Conservation (phyloP, 2,797 vertebrate species). For the Avahi laniger region DNA sequence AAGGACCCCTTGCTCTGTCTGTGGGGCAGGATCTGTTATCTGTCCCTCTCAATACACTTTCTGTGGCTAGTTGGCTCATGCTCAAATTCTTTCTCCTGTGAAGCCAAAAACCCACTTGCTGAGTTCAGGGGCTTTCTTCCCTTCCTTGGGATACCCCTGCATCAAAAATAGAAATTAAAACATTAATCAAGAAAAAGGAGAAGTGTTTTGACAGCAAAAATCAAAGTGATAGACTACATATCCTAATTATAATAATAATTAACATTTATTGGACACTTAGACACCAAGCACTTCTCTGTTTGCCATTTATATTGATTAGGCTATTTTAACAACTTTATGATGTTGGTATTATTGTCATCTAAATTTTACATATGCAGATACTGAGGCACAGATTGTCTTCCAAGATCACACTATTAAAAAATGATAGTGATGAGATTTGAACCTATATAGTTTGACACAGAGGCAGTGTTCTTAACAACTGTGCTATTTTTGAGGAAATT, state of each 20-base stretch:
- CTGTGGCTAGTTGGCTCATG: not conserved
- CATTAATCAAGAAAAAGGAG: not conserved
- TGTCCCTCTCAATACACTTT: not conserved
- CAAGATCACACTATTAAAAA: not conserved
- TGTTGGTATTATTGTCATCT: not conserved
- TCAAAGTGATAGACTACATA: not conserved
- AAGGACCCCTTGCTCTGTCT: not conserved
- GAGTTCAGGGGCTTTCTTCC: not conserved
- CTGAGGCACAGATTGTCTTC: not conserved
- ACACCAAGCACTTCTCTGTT: not conserved
- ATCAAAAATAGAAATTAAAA: not conserved
- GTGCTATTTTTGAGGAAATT: conserved; percentile 29
- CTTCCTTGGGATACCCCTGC: not conserved
- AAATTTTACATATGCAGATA: not conserved
- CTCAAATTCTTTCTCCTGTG: not conserved
- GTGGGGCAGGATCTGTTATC: not conserved
- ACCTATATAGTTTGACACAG: not conserved
- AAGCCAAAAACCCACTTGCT: not conserved
- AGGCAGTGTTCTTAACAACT: not conserved
- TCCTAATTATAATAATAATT: not conserved
- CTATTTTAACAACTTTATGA: not conserved
- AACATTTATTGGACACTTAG: not conserved
- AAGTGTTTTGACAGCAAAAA: not conserved
- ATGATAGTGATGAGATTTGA: not conserved
- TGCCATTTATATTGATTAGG: not conserved